Percentiles rank a stretch among this genome's conserved stretches.
Conservation (phyloP, 2,888 invertebrate genomes). For the Nebria salina region DNA sequence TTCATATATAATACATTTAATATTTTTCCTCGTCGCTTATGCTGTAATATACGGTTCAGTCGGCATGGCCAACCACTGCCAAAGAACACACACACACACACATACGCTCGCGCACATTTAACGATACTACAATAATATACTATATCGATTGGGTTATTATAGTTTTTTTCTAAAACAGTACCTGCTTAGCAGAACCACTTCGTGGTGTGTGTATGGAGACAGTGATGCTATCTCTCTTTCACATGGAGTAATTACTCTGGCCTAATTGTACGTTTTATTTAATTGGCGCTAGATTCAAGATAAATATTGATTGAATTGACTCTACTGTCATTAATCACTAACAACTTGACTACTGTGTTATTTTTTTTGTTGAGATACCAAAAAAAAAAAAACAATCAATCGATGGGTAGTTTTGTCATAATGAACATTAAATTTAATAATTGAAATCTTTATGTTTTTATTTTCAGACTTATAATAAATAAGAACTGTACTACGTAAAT, state of each 20-base stretch:
- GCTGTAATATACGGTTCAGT: constrained; percentile 10
- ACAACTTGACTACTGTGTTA: constrained; percentile 3
- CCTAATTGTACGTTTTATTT: constrained; percentile 44
- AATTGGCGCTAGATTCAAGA: constrained; percentile 43
- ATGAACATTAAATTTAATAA: too few relatives aligned
- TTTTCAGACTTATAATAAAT: too few relatives aligned
- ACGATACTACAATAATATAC: constrained; percentile 6
- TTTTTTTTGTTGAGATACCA: neutral
- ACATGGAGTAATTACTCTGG: constrained; percentile 39
- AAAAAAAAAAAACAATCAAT: too few relatives aligned
- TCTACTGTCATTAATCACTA: constrained; percentile 35
- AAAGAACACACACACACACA: constrained; percentile 3
- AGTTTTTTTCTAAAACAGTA: neutral
- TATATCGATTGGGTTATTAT: constrained; percentile 16
- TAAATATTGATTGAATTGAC: constrained; percentile 42
- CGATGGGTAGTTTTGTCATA: too few relatives aligned
- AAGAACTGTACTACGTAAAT: too few relatives aligned
- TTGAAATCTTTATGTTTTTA: too few relatives aligned
- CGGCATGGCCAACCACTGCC: neutral
- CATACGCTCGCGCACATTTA: neutral
- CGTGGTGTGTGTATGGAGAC: constrained; percentile 16
- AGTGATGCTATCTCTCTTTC: constrained; percentile 37
- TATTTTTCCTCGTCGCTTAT: neutral
- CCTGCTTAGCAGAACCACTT: constrained; percentile 17
- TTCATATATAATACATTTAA: neutral